A percentile compares a stretch with the other conserved stretches of the same genome.
Evolutionary conservation across 2,888 invertebrate genomes (phyloP).

Genomic region (Cepaea hortensis): DNA sequence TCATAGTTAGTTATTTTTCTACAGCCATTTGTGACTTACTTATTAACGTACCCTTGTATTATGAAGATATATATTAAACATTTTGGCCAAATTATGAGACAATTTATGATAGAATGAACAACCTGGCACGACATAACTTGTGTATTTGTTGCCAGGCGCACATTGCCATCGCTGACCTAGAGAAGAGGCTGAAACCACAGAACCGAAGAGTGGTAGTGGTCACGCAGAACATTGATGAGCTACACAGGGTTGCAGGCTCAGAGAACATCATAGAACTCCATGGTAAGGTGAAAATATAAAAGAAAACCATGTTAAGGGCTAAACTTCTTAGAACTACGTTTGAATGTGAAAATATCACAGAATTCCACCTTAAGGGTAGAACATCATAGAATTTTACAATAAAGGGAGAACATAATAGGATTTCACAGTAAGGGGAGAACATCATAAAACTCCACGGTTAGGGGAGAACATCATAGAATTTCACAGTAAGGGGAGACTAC

Average conservation of each 20-base stretch:
- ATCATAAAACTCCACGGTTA: conserved; percentile 3
- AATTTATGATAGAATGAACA: no score
- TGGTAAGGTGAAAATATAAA: conserved; percentile 74
- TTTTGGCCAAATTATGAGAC: no score
- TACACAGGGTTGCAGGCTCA: conserved; percentile 81
- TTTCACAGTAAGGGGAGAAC: not conserved
- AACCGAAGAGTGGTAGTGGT: conserved; percentile 78
- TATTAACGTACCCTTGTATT: no score
- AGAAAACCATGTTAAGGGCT: not conserved
- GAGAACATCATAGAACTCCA: conserved; percentile 81
- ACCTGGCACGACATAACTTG: no score
- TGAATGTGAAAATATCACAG: not conserved
- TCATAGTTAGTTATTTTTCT: no score
- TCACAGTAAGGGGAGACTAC: no score
- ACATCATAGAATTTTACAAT: no score
- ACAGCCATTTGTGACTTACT: no score
- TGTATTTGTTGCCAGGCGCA: conserved; percentile 80
- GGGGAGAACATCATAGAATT: not conserved
- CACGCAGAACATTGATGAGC: conserved; percentile 83
- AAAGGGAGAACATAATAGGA: not conserved
- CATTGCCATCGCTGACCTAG: conserved; percentile 83
- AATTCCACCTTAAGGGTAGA: not conserved
- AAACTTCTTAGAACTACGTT: not conserved
- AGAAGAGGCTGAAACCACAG: conserved; percentile 78
- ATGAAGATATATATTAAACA: no score